phyloP scores from a whole-genome alignment of 2,888 invertebrate species.

The Enchytraeus crypticus region DNA sequence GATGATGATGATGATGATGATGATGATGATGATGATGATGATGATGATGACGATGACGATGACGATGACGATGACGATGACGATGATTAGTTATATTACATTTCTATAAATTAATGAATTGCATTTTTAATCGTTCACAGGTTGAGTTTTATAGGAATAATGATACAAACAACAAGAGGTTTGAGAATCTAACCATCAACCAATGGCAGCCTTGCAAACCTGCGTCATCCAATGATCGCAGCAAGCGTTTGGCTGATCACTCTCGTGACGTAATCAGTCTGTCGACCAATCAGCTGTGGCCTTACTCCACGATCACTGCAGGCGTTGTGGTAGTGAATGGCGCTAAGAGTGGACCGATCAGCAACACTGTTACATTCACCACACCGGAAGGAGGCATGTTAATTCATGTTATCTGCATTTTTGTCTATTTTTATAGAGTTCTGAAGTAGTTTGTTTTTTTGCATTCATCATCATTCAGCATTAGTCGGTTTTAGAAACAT shows the following conservation, averaged over 20 bases:
- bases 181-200: conserved; percentile 10
- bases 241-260: neutral
- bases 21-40: neutral
- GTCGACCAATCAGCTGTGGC: conserved; percentile 33
- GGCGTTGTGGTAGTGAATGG: conserved; percentile 54
- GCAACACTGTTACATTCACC: conserved; percentile 60
- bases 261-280: neutral
- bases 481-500: too few relatives aligned
- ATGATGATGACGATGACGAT: neutral
- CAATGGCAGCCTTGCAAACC: conserved; percentile 13
- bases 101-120: neutral
- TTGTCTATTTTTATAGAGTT: too few relatives aligned
- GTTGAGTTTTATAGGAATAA: conserved; percentile 19
- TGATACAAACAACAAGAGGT: conserved; percentile 15
- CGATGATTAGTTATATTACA: too few relatives aligned
- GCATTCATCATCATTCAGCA: too few relatives aligned
- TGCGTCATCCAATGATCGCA: neutral
- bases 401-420: neutral
- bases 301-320: conserved; percentile 63
- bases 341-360: conserved; percentile 41
- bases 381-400: conserved; percentile 38
- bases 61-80: too few relatives aligned
- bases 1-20: neutral
- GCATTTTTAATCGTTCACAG: neutral
- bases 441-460: too few relatives aligned